Percentiles rank a stretch among this genome's conserved stretches.
phyloP scores from a whole-genome alignment of 2,797 vertebrate species.

The Pitangus sulphuratus region DNA sequence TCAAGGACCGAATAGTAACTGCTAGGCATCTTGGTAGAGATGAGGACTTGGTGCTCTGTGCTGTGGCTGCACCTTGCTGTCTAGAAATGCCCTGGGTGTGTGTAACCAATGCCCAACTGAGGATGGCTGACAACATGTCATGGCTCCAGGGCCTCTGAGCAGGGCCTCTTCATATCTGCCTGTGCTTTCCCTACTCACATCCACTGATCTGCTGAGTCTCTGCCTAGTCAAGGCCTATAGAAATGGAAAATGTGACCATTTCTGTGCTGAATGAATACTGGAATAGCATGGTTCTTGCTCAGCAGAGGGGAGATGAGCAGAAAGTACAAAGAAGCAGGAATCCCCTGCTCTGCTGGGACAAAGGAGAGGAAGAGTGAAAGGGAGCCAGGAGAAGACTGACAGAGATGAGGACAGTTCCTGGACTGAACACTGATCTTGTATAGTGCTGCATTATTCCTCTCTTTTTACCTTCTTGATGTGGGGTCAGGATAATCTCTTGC shows the following conservation, averaged over 20 bases:
- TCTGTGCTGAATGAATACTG: not conserved
- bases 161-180: not conserved
- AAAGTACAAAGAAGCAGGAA: not conserved
- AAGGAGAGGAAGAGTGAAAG: not conserved
- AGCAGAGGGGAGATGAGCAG: not conserved
- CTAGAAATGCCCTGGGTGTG: not conserved
- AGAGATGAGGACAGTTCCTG: not conserved
- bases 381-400: not conserved
- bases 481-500: slow-evolving; percentile 65
- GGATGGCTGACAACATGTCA: rapidly evolving
- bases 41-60: not conserved
- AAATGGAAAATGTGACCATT: not conserved
- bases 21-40: not conserved
- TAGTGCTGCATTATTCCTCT: slow-evolving; percentile 1
- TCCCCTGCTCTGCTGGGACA: not conserved
- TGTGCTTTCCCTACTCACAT: not conserved
- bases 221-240: not conserved
- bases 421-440: not conserved
- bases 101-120: not conserved
- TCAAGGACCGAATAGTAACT: not conserved
- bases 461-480: slow-evolving; percentile 36
- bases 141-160: not conserved
- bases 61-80: not conserved
- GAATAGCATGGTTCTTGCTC: not conserved
- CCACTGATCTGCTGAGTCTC: not conserved